A percentile compares a stretch with the other conserved stretches of the same genome.
Evolutionary conservation across 2,888 invertebrate genomes (phyloP).

Genomic region (Agrotis ipsilon): DNA sequence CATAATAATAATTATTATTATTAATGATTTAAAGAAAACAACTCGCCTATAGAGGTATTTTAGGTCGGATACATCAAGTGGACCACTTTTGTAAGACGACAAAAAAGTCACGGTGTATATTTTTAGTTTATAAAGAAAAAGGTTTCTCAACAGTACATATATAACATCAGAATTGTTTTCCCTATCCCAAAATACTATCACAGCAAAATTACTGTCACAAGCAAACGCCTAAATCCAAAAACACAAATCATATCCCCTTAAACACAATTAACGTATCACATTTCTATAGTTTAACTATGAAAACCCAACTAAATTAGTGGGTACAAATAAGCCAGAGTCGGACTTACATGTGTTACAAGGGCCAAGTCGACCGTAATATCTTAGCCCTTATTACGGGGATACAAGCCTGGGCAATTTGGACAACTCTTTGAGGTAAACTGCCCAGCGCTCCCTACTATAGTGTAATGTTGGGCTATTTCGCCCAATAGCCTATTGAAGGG

Average conservation of each 20-base stretch:
- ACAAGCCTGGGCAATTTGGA: slow-evolving; percentile 61
- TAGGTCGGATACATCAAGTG: too few species aligned
- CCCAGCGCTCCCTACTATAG: slow-evolving; percentile 63
- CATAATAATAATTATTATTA: too few species aligned
- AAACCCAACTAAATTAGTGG: slow-evolving; percentile 52
- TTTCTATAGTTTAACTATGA: slow-evolving; percentile 56
- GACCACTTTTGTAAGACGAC: too few species aligned
- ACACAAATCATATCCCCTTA: not conserved
- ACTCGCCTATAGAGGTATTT: too few species aligned
- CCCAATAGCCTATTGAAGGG: slow-evolving; percentile 68
- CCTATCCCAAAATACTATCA: too few species aligned
- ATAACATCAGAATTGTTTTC: too few species aligned
- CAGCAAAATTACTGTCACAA: not conserved
- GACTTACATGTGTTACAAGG: slow-evolving; percentile 69
- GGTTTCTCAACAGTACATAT: too few species aligned
- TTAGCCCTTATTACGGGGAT: slow-evolving; percentile 69
- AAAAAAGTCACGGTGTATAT: too few species aligned
- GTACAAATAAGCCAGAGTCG: slow-evolving; percentile 52
- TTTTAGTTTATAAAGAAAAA: too few species aligned
- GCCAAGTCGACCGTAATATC: slow-evolving; percentile 74
- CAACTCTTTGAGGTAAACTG: slow-evolving; percentile 71
- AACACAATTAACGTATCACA: slow-evolving; percentile 13
- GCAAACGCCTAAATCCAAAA: slow-evolving; percentile 5
- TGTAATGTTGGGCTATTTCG: slow-evolving; percentile 67
- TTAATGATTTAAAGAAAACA: too few species aligned